Percentiles rank a stretch among this genome's conserved stretches.
These are phyloP conservation scores for Paracyclopina nana DNA, from an alignment of 1,140 invertebrate genomes.

Conservation along the genomic window DNA sequence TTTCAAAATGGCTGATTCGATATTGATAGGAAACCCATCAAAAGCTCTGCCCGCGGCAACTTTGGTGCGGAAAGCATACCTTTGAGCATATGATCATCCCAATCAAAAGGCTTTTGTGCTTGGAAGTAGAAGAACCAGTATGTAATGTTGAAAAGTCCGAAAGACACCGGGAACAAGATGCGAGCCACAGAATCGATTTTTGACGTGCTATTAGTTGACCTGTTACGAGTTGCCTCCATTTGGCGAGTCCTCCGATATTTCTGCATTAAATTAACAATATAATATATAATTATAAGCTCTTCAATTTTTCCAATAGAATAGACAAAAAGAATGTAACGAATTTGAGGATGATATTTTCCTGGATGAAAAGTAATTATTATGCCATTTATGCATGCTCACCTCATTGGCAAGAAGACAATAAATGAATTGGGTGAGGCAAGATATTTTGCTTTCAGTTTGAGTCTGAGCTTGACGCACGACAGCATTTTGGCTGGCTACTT, in stretches of 20 bases:
- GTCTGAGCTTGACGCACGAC: slow-evolving; percentile 33
- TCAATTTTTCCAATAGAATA: too few relatives aligned
- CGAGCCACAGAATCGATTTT: slow-evolving; percentile 63
- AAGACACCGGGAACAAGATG: slow-evolving; percentile 47
- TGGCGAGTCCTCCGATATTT: slow-evolving; percentile 42
- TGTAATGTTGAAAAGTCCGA: slow-evolving; percentile 6
- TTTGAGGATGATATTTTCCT: slow-evolving; percentile 15
- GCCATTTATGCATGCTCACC: too few relatives aligned
- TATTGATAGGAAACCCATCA: too few relatives aligned
- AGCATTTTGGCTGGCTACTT: too few relatives aligned
- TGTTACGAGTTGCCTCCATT: slow-evolving; percentile 33
- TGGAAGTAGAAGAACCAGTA: slow-evolving; percentile 17
- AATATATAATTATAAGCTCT: not conserved
- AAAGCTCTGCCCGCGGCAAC: too few relatives aligned
- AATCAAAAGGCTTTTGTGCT: slow-evolving; percentile 13
- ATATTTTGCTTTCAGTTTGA: slow-evolving; percentile 48
- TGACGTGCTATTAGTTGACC: slow-evolving; percentile 55
- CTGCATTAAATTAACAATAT: slow-evolving; percentile 11
- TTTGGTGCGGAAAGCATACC: too few relatives aligned
- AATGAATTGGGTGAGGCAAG: slow-evolving; percentile 50
- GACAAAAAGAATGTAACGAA: too few relatives aligned
- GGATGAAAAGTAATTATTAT: not conserved
- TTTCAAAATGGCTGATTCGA: too few relatives aligned
- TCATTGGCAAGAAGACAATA: slow-evolving; percentile 58
- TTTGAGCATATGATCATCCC: slow-evolving; percentile 15